Base-by-base conservation (phyloP, 30 jellyfish, hydroid and myxozoan species). In the Sanderia malayensis region DNA sequence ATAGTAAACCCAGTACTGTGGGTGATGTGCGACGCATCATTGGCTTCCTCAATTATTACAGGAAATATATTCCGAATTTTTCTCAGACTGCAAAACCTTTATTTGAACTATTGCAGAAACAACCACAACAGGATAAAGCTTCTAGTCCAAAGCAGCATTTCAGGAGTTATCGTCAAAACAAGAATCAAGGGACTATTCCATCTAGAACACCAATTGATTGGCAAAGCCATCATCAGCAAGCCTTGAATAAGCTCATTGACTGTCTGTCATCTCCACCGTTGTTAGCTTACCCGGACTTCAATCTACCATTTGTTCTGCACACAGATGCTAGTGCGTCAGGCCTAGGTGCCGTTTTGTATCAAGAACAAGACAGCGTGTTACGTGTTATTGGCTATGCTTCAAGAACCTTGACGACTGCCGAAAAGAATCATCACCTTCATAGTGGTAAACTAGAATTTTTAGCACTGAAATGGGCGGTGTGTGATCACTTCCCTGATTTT, bases 311-410 rank as follows among this genome's bases (percentile, higher is more conserved):
- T 1, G 66, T 53, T 2, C 28, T 81, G 47, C 86, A 81, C 46
- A 81, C 93, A 17, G 85, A 81, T 81, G 86, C 86, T 10, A 68
- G 81, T 46, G 67, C 46, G 0, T 3, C n/a, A 13, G 93, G 86
- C 47, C 31, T 70, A 25, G 87, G 86, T 25, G 76, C 80, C 15
- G 78, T 67, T 11, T 47, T 79, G 15, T 81, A 55, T 58, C 94
- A 70, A 46, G 79, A 37, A 23, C 80, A 69, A 33, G 64, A 68
- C 25, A 73, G 80, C 8, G 46, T 9, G 29, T 27, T 59, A 32
- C 72, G 76, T 25, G 86, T 57, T 21, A 70, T 81, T 9, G 76
- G 70, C 15, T 81, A 81, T 4, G 81, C 75, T 1, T 44, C 84
- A 0, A 23, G 94, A 33, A 53, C 72, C 1, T 44, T 69, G 10